Conservation (phyloP, 2,797 vertebrate species). For the Gallirallus australis region DNA sequence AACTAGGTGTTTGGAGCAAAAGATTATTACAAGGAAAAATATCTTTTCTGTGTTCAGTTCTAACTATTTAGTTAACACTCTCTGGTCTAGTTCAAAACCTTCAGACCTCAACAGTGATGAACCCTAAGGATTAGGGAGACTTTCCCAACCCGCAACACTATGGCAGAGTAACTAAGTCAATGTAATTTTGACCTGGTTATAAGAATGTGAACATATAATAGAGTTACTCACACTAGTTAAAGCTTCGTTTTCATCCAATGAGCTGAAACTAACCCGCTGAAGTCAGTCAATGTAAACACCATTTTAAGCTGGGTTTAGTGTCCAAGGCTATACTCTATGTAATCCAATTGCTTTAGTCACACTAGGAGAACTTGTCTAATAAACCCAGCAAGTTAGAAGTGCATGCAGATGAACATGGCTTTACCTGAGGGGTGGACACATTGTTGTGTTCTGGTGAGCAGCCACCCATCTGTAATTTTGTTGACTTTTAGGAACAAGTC, state of each 20-base stretch:
- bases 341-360: slow-evolving; percentile 33
- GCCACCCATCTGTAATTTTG: background rate
- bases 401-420: background rate
- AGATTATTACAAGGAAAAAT: background rate
- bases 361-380: background rate
- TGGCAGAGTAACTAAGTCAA: background rate
- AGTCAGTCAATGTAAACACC: background rate
- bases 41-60: background rate
- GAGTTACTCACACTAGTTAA: background rate
- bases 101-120: background rate
- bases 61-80: background rate
- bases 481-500: background rate
- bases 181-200: slow-evolving; percentile 20
- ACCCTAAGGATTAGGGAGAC: background rate
- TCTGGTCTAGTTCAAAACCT: background rate
- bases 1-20: background rate
- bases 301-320: background rate
- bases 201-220: background rate
- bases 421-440: background rate
- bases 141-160: background rate
- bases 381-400: background rate
- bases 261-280: background rate
- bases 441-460: background rate
- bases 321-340: background rate
- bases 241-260: background rate